Evolutionary conservation across 2,113 vertebrate species (phyloP).

Genomic region (Amia ocellicauda): DNA sequence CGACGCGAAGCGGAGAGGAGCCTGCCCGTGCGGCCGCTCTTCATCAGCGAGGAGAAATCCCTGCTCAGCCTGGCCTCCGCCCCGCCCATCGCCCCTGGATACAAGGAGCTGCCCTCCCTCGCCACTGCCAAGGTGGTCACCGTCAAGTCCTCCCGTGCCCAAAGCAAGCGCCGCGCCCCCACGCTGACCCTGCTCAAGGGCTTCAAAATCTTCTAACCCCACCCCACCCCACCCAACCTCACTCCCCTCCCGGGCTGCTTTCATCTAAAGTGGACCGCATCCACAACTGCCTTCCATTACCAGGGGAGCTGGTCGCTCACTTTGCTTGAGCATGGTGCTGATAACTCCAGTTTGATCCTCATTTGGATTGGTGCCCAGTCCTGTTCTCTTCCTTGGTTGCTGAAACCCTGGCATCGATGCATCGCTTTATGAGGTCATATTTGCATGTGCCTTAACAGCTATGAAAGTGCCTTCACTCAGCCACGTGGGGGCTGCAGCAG

Average conservation of each 20-base stretch:
- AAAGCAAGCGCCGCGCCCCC: constrained; percentile 86
- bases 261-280: constrained; percentile 1
- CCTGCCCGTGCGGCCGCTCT: constrained; percentile 55
- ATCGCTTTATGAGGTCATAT: no score
- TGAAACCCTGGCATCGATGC: no score
- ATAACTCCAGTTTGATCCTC: no score
- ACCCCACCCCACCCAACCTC: no score
- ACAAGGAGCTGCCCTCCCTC: constrained; percentile 82
- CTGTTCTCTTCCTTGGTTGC: no score
- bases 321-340: no score
- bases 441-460: no score
- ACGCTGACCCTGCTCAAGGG: constrained; percentile 85
- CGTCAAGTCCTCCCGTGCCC: constrained; percentile 82
- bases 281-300: not conserved
- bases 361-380: no score
- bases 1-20: constrained; percentile 54
- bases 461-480: no score
- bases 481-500: no score
- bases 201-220: constrained; percentile 84
- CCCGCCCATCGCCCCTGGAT: constrained; percentile 61
- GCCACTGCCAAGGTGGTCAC: constrained; percentile 88
- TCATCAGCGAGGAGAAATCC: constrained; percentile 71
- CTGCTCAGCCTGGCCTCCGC: constrained; percentile 44
- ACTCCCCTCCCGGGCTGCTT: not conserved
- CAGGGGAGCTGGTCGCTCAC: no score